A percentile compares a stretch with the other conserved stretches of the same genome.
phyloP scores from a whole-genome alignment of 2,888 invertebrate genomes.

The Ormyrus nitidulus region DNA sequence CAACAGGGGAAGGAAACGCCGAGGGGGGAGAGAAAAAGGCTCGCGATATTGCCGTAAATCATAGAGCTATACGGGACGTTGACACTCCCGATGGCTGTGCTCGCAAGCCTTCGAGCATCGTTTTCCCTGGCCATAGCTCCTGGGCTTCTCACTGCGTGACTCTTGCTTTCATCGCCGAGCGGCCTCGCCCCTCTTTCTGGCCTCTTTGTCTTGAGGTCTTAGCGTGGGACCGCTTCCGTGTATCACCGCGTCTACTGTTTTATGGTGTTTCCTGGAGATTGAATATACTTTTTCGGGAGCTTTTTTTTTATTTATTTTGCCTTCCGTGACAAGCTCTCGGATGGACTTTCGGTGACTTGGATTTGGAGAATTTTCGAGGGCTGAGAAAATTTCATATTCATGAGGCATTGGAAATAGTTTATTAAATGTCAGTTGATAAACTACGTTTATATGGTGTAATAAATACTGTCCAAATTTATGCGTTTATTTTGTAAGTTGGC shows the following conservation, averaged over 20 bases:
- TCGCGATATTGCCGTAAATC: conserved; percentile 58
- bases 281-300: neutral
- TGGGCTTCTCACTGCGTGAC: conserved; percentile 24
- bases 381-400: no score
- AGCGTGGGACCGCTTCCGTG: no score
- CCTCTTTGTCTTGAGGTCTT: conserved; percentile 4
- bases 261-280: neutral
- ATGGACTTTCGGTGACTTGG: no score
- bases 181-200: conserved; percentile 39
- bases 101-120: conserved; percentile 34
- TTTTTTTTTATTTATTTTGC: neutral
- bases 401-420: no score
- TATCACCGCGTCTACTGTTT: neutral
- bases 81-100: conserved; percentile 53
- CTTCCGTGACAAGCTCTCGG: no score
- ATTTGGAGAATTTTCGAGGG: no score
- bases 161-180: conserved; percentile 4
- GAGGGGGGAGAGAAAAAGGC: conserved; percentile 12
- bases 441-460: no score
- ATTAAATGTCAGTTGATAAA: no score
- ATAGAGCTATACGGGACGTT: conserved; percentile 42
- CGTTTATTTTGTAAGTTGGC: no score
- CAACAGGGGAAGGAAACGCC: conserved; percentile 9
- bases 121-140: neutral
- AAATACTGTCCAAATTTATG: no score